Percentiles rank a stretch among this genome's conserved stretches.
Evolutionary conservation across 2,113 vertebrate species (phyloP).

Genomic region (Silurus glanis): DNA sequence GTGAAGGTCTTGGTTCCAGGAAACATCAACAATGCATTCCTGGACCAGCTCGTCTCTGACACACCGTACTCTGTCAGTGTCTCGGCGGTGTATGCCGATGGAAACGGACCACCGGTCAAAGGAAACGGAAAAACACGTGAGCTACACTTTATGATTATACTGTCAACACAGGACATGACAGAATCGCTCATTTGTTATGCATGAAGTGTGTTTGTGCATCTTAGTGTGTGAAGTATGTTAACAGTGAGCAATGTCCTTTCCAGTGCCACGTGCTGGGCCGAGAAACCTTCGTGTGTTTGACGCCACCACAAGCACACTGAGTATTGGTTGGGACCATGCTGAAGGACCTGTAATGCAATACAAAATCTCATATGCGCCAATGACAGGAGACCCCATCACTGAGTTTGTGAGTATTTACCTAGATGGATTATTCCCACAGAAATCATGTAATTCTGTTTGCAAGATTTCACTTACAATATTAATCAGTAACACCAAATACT

Average conservation of each 20-base stretch:
- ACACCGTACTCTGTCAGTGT: constrained; percentile 85
- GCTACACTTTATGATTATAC: constrained; percentile 50
- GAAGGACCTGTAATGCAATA: constrained; percentile 94
- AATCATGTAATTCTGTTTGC: neutral
- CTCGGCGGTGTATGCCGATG: constrained; percentile 84
- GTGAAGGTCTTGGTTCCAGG: constrained; percentile 84
- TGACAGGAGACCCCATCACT: constrained; percentile 87
- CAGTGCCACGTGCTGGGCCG: constrained; percentile 89
- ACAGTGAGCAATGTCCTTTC: constrained; percentile 45
- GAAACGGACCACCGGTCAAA: constrained; percentile 77
- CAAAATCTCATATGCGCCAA: constrained; percentile 84
- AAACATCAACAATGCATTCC: constrained; percentile 77
- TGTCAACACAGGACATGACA: neutral
- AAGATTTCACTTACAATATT: neutral
- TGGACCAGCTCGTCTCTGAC: constrained; percentile 87
- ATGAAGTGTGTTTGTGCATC: neutral
- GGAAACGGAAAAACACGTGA: constrained; percentile 86
- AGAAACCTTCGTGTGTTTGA: constrained; percentile 89
- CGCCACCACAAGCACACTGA: constrained; percentile 89
- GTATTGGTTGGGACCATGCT: constrained; percentile 91
- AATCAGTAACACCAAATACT: neutral
- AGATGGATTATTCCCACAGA: constrained; percentile 41
- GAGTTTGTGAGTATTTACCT: constrained; percentile 83
- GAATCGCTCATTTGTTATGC: constrained; percentile 16
- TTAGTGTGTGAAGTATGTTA: constrained; percentile 8